Percentiles rank a stretch among this genome's conserved stretches.
Evolutionary conservation across 2,888 invertebrate genomes (phyloP).

Genomic region (Cenopis cana): DNA sequence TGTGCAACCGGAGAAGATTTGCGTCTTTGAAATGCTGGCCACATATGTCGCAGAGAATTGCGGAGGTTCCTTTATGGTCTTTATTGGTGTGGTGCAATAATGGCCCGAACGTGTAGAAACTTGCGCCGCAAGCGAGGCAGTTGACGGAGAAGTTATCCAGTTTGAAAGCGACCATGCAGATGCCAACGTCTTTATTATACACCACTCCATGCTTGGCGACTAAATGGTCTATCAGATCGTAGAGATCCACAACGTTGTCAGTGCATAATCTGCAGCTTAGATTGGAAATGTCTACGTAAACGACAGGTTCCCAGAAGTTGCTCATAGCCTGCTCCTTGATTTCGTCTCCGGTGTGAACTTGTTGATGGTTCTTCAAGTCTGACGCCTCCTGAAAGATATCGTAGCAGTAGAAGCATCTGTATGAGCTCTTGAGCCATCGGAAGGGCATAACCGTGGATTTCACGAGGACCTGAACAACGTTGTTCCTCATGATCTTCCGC

Average conservation of each 20-base stretch:
- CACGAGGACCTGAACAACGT: conserved; percentile 68
- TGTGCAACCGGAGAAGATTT: conserved; percentile 65
- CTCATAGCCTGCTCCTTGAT: conserved; percentile 71
- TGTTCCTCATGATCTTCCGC: conserved; percentile 69
- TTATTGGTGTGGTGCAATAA: conserved; percentile 76
- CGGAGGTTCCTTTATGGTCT: conserved; percentile 75
- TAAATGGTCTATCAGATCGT: conserved; percentile 74
- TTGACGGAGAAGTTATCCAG: conserved; percentile 69
- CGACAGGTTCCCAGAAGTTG: conserved; percentile 77
- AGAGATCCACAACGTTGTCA: conserved; percentile 64
- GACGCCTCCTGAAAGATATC: conserved; percentile 76
- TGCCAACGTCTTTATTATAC: conserved; percentile 75
- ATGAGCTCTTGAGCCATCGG: conserved; percentile 77
- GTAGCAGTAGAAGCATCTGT: conserved; percentile 79
- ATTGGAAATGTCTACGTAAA: conserved; percentile 72
- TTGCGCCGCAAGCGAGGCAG: conserved; percentile 70
- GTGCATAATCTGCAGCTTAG: conserved; percentile 70
- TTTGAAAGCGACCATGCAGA: conserved; percentile 75
- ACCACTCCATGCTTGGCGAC: conserved; percentile 62
- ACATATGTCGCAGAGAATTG: conserved; percentile 74
- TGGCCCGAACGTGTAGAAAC: conserved; percentile 75
- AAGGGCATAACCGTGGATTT: conserved; percentile 78
- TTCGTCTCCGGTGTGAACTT: conserved; percentile 61
- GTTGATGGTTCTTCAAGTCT: conserved; percentile 71
- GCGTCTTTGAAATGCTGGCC: conserved; percentile 77